Conservation (phyloP, 2,888 invertebrate species). For the Baronia brevicornis region DNA sequence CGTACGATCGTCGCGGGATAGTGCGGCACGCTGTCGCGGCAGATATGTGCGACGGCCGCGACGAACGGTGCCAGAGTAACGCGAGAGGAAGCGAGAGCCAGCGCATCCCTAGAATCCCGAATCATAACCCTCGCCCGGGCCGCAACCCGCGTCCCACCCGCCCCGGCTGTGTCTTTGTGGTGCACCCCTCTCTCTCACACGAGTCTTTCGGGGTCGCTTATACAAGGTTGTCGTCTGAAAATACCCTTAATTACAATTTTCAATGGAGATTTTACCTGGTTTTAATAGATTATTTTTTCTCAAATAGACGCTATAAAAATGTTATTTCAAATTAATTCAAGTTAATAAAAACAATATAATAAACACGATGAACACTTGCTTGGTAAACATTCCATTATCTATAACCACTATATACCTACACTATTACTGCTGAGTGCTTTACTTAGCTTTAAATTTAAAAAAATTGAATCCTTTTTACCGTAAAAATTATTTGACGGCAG, state of each 20-base stretch:
- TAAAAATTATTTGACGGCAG: no score
- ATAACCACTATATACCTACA: no score
- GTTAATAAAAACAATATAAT: no score
- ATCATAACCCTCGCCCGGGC: constrained; percentile 68
- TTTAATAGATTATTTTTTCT: no score
- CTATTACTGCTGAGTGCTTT: no score
- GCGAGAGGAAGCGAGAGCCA: constrained; percentile 69
- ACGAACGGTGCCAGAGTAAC: constrained; percentile 68
- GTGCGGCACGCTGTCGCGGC: constrained; percentile 29
- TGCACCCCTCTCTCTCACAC: constrained; percentile 69
- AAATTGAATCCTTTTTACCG: no score
- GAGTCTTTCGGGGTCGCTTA: constrained; percentile 39
- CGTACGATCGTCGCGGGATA: constrained; percentile 37
- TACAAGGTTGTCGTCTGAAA: constrained; percentile 54
- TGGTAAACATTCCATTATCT: no score
- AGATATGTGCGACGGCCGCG: constrained; percentile 59
- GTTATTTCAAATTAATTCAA: no score
- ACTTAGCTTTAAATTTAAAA: no score
- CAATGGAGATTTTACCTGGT: constrained; percentile 16
- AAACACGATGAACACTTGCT: no score
- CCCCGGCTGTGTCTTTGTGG: constrained; percentile 52
- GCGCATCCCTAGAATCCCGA: constrained; percentile 76
- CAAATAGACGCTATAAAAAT: no score
- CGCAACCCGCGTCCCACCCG: constrained; percentile 45
- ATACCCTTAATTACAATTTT: constrained; percentile 36